Conservation (phyloP, 2,797 vertebrate genomes). For the Diplodus sargus region DNA sequence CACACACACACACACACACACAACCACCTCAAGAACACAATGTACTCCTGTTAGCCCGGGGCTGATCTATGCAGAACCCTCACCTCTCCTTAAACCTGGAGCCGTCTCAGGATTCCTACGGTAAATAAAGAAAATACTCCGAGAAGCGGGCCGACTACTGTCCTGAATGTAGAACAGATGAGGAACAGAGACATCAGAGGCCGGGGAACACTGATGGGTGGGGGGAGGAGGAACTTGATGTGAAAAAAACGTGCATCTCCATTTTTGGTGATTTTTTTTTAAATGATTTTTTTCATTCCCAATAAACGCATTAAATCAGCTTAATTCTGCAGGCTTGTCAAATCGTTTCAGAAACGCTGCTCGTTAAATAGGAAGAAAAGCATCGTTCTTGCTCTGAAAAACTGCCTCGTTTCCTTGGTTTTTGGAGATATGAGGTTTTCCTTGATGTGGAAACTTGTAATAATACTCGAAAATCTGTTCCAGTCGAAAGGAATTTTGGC, state of each 20-base stretch:
- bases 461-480: slow-evolving; percentile 34
- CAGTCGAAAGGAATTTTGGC: slow-evolving; percentile 22
- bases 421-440: background rate
- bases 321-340: slow-evolving; percentile 9
- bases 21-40: slow-evolving; percentile 42
- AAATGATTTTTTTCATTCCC: background rate
- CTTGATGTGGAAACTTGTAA: slow-evolving; percentile 29
- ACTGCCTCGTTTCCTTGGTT: background rate
- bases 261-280: slow-evolving; percentile 6
- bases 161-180: slow-evolving; percentile 72
- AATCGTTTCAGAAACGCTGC: background rate
- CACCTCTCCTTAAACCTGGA: slow-evolving; percentile 51
- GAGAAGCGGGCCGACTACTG: slow-evolving; percentile 57
- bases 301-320: background rate
- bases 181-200: slow-evolving; percentile 47
- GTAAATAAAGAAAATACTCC: slow-evolving; percentile 60
- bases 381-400: background rate
- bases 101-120: slow-evolving; percentile 45
- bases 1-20: slow-evolving; percentile 1
- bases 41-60: slow-evolving; percentile 48
- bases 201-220: background rate
- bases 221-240: slow-evolving; percentile 1
- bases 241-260: background rate
- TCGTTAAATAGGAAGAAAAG: background rate
- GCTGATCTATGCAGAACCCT: slow-evolving; percentile 54